Base-by-base conservation (phyloP, 2,797 vertebrate species). In the Peromyscus aztecus region DNA sequence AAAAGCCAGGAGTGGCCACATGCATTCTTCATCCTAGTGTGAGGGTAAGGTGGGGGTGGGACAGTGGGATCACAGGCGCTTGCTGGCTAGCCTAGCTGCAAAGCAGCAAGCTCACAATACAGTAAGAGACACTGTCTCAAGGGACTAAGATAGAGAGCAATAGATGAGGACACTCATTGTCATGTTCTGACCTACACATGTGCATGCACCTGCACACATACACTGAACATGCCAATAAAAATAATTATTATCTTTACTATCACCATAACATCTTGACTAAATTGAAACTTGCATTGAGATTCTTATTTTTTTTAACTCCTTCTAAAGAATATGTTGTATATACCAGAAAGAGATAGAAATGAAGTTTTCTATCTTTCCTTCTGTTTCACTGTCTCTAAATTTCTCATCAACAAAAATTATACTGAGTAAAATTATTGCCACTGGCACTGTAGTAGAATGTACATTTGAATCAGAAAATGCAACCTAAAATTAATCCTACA, bases 401-500 rank as follows among this genome's bases (percentile, higher is more conserved):
- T 16, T 69, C 65, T 77, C 12, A 81, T 75, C 17, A 89, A 87
- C 24, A 93, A 49, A 59, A 88, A 94, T 69, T 90, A 40, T 23
- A 88, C 31, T 84, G n/a, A 77, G 3, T 89, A 63, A 88, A 91
- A 94, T 71, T 81, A 37, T 46, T 65, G 34, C 21, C 29, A 37
- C 23, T 69, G 27, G 21, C 65, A 73, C 4, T 52, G 55, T 52
- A 85, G 67, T 31, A 80, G n/a, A 93, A 96, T 67, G 23, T 65
- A 82, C 40, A 61, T 91, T 88, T 80, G 34, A 94, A 92, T 76
- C 34, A 65, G 31, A 82, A 93, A 95, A 91, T 76, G 19, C 2
- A 83, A 67, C 16, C 85, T 89, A 94, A 92, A 96, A 94, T 82
- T 83, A 93, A 96, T 69, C 89, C 63, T 77, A 83, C 84, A 12